Evolutionary conservation across 2,888 invertebrate species (phyloP), one percentile per base, ranked within the genome.

Genomic region (Orchesellides sinensis): DNA sequence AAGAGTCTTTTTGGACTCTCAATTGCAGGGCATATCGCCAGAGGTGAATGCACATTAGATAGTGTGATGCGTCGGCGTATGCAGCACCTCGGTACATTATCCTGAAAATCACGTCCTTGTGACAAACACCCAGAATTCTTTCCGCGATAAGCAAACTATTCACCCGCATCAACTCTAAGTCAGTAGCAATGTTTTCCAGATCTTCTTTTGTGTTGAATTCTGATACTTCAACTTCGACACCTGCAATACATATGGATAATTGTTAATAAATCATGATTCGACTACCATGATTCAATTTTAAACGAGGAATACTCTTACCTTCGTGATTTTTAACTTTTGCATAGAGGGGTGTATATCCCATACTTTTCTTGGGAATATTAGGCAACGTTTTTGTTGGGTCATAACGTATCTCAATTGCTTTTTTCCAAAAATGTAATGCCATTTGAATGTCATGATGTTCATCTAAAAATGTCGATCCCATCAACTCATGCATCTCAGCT

Each of bases 71-170:
- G 88, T 92, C 92, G 1, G 92, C 92, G 89, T 92, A 92, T 5
- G 91, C 91, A 3, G 92, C 92, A 5, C 91, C 93, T 88, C 94
- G 91, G 90, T 93, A 94, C 92, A 94, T 94, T 84, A 94, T 91
- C 61, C 94, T 92, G 90, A 95, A 96, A 80, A 96, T 93, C 79
- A 96, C 95, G 90, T 98, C 97, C 90, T 96, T 95, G 91, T 98
- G 97, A 87, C 93, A 91, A 0, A 94, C 92, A 0, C 97, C 97
- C 25, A 98, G 92, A 89, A 98, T 95, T 14, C 84, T 70, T 91
- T 96, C 96, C 86, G 95, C 94, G 87, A 98, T 96, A 40, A 98
- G 91, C 88, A 98, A 91, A 89, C 96, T 94, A 91, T 98, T 96
- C 90, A 94, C 94, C 88, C 96, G 92, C 92, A 98, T 93, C 49